Percentiles rank a stretch among this genome's conserved stretches.
Conservation (phyloP, 2,888 invertebrate species). For the Caenorhabditis sulstoni region DNA sequence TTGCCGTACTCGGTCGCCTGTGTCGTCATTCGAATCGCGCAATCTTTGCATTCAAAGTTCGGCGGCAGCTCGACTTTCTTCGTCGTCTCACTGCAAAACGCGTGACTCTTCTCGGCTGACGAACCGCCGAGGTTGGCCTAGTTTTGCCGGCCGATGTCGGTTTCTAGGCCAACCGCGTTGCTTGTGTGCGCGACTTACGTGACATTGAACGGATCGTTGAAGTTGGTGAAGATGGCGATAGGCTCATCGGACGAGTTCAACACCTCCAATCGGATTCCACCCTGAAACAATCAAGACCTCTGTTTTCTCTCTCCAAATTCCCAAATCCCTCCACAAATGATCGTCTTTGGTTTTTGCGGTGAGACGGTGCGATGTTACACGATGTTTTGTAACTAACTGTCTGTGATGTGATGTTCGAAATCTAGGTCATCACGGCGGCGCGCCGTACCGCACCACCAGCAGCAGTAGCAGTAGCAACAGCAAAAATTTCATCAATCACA, state of each 20-base stretch:
- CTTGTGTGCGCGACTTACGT: conserved; percentile 59
- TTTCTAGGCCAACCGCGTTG: no score
- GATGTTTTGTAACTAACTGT: conserved; percentile 35
- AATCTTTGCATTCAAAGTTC: conserved; percentile 90
- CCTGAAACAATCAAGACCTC: conserved; percentile 84
- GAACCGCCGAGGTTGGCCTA: no score
- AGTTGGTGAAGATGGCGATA: conserved; percentile 87
- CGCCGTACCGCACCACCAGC: not conserved
- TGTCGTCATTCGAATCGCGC: conserved; percentile 90
- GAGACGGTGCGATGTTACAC: no score
- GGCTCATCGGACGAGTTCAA: conserved; percentile 90
- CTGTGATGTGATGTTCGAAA: not conserved
- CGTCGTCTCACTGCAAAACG: conserved; percentile 87
- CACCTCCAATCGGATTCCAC: conserved; percentile 91
- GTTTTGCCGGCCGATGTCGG: no score
- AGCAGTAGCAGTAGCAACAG: no score
- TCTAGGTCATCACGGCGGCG: conserved; percentile 25
- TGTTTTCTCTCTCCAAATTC: conserved; percentile 10
- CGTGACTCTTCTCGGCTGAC: not conserved
- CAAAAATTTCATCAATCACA: conserved; percentile 44
- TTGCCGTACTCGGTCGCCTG: conserved; percentile 93
- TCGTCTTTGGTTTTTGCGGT: no score
- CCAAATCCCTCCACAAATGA: no score
- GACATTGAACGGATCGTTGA: conserved; percentile 69
- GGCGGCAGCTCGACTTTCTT: conserved; percentile 89